Conservation (phyloP, 1,140 invertebrate genomes). For the Drosophila hydei region DNA sequence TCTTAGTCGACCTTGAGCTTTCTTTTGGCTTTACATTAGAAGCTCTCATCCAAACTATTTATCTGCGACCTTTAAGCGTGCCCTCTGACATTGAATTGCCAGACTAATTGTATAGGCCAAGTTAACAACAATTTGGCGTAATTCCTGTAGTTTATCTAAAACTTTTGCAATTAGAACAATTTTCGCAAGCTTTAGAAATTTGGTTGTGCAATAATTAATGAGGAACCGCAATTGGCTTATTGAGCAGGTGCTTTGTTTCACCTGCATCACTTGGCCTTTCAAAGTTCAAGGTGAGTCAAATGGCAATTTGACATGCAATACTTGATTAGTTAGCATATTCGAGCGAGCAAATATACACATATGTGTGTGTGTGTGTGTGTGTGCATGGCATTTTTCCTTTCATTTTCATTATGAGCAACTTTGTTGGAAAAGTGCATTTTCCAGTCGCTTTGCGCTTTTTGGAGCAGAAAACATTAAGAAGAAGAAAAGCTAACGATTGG, state of each 20-base stretch:
- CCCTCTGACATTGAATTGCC: not conserved
- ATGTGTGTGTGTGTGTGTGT: not conserved
- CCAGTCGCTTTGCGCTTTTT: conserved; percentile 78
- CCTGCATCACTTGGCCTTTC: conserved; percentile 30
- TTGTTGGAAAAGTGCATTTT: conserved; percentile 68
- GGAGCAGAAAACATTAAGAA: conserved; percentile 71
- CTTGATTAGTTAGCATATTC: conserved; percentile 17
- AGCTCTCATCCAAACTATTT: not conserved
- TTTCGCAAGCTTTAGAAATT: conserved; percentile 48
- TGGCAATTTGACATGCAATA: conserved; percentile 59
- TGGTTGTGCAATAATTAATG: conserved; percentile 74
- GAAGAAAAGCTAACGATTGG: conserved; percentile 25
- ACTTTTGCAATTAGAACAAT: conserved; percentile 65
- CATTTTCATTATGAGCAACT: conserved; percentile 56
- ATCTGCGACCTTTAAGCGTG: not conserved
- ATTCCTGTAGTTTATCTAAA: conserved; percentile 25
- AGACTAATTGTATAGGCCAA: conserved; percentile 42
- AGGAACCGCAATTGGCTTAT: conserved; percentile 6
- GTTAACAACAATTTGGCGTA: conserved; percentile 4
- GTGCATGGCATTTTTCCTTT: conserved; percentile 44
- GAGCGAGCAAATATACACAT: not conserved
- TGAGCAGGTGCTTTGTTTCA: conserved; percentile 43
- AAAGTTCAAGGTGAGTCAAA: conserved; percentile 74
- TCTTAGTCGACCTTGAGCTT: too few species aligned
- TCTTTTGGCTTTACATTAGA: too few species aligned